Percentiles rank a stretch among this genome's conserved stretches.
These are phyloP conservation scores for Sisyra nigra DNA, from an alignment of 2,888 invertebrate genomes.

Conservation along the genomic window DNA sequence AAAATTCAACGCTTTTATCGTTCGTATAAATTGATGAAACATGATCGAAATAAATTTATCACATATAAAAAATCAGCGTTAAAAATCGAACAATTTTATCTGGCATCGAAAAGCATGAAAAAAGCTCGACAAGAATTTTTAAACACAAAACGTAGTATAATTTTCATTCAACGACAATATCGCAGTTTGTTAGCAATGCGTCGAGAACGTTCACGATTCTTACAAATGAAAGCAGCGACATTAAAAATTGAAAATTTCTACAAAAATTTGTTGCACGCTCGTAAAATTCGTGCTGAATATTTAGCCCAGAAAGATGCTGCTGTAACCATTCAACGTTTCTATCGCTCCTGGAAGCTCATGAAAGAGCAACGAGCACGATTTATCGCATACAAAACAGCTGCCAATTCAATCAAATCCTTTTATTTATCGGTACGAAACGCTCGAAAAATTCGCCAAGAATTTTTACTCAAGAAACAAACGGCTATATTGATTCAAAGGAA, in stretches of 20 bases:
- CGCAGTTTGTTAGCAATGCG: slow-evolving; percentile 21
- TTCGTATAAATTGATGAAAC: slow-evolving; percentile 14
- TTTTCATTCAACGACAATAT: slow-evolving; percentile 18
- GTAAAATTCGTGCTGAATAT: slow-evolving; percentile 11
- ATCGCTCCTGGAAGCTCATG: slow-evolving; percentile 23
- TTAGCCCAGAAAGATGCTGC: slow-evolving; percentile 19
- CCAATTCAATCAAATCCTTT: slow-evolving; percentile 21
- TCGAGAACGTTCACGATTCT: slow-evolving; percentile 20
- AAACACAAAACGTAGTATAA: slow-evolving; percentile 15
- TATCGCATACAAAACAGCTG: slow-evolving; percentile 20
- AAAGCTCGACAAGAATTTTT: slow-evolving; percentile 17
- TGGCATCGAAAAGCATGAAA: slow-evolving; percentile 12
- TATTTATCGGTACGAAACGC: slow-evolving; percentile 23
- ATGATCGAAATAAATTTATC: slow-evolving; percentile 17
- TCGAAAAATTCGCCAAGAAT: slow-evolving; percentile 20
- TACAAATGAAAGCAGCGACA: slow-evolving; percentile 20
- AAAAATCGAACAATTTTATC: slow-evolving; percentile 20
- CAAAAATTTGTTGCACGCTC: slow-evolving; percentile 23
- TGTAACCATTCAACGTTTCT: slow-evolving; percentile 27
- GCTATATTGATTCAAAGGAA: slow-evolving; percentile 21
- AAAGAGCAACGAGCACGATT: slow-evolving; percentile 22
- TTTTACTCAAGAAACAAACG: slow-evolving; percentile 13
- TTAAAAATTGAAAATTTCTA: slow-evolving; percentile 26
- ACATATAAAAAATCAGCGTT: slow-evolving; percentile 11
- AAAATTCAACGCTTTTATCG: slow-evolving; percentile 20